Percentiles rank a stretch among this genome's conserved stretches.
Conservation (phyloP, 2,888 invertebrate genomes). For the Lasioglossum morio region DNA sequence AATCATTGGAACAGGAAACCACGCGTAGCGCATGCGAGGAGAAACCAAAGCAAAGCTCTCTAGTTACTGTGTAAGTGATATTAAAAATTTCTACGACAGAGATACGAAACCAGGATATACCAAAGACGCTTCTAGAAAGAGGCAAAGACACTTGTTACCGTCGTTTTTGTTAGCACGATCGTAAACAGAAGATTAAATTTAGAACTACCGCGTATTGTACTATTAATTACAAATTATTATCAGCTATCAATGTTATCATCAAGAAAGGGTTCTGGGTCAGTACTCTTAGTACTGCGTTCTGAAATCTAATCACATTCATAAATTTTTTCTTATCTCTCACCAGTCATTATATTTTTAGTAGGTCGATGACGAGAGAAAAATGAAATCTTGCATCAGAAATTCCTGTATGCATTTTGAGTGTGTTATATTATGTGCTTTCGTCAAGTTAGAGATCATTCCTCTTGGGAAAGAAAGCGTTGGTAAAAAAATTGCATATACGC, state of each 20-base stretch:
- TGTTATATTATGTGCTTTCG: background rate
- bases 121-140: constrained; percentile 15
- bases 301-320: constrained; percentile 56
- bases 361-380: constrained; percentile 66
- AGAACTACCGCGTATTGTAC: constrained; percentile 10
- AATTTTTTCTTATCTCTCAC: constrained; percentile 51
- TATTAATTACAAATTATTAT: constrained; percentile 49
- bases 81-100: constrained; percentile 6
- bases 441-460: constrained; percentile 14
- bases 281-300: constrained; percentile 37
- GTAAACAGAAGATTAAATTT: constrained; percentile 19
- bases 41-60: constrained; percentile 85
- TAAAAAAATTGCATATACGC: background rate
- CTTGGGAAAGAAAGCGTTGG: background rate
- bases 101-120: background rate
- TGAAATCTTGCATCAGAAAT: constrained; percentile 72
- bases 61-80: constrained; percentile 86
- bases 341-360: constrained; percentile 59
- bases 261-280: constrained; percentile 55
- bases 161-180: background rate
- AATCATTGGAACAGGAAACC: constrained; percentile 37
- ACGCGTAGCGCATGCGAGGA: constrained; percentile 46
- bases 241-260: constrained; percentile 53
- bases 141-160: background rate
- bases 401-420: constrained; percentile 48